These are phyloP conservation scores for Cyprinodon diabolis DNA, from an alignment of 2,797 vertebrate genomes.

Conservation along the genomic window DNA sequence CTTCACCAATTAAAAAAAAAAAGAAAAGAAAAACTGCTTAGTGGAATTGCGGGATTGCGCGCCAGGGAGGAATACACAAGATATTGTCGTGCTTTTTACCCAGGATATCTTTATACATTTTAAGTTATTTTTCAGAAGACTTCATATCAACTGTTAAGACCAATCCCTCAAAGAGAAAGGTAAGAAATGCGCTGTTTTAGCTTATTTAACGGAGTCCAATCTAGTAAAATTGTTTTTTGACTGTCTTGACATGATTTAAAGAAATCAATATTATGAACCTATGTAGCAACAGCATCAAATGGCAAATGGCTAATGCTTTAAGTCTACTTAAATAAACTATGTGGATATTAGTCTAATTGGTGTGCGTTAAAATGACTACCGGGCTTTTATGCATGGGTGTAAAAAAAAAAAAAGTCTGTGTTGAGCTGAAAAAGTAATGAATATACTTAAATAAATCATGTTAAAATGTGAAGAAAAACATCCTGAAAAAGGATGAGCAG, in stretches of 20 bases:
- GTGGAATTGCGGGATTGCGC: constrained; percentile 52
- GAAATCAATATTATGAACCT: constrained; percentile 48
- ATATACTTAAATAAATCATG: background rate
- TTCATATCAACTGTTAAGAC: constrained; percentile 9
- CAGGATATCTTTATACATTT: constrained; percentile 22
- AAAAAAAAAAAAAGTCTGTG: background rate
- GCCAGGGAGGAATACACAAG: constrained; percentile 44
- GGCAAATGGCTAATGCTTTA: background rate
- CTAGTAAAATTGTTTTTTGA: constrained; percentile 23
- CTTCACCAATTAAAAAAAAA: constrained; percentile 9
- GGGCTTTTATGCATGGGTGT: constrained; percentile 52
- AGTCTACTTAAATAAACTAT: background rate
- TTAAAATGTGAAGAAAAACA: rapidly evolving
- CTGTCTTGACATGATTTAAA: constrained; percentile 56
- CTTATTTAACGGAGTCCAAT: constrained; percentile 1
- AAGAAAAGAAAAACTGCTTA: constrained; percentile 47
- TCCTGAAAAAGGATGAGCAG: background rate
- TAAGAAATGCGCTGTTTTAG: constrained; percentile 33
- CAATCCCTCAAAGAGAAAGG: constrained; percentile 48
- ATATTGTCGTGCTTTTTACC: constrained; percentile 19
- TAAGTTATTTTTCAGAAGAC: constrained; percentile 7
- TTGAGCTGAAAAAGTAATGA: background rate
- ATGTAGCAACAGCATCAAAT: constrained; percentile 46
- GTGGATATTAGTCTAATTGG: constrained; percentile 4
- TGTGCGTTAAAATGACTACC: background rate